Percentiles rank a stretch among this genome's conserved stretches.
Evolutionary conservation across 2,113 vertebrate genomes (phyloP).

Genomic region (Oreochromis spilurus): DNA sequence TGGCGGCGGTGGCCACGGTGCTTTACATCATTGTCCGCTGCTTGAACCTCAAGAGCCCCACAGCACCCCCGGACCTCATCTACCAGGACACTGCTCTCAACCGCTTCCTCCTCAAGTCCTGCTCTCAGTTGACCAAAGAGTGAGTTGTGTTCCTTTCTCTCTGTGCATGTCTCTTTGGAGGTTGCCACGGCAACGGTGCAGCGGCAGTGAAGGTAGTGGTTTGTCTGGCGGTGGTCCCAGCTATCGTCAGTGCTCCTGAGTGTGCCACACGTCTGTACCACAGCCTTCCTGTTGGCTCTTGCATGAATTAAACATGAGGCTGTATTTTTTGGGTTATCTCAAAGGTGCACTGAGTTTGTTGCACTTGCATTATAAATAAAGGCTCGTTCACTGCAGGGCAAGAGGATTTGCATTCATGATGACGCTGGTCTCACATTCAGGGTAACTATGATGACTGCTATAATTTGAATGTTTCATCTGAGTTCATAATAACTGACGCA

Average conservation of each 20-base stretch:
- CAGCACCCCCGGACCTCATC: conserved; percentile 86
- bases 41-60: conserved; percentile 95
- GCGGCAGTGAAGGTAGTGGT: background rate
- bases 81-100: conserved; percentile 90
- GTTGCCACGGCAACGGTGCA: conserved; percentile 10
- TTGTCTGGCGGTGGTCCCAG: conserved; percentile 4
- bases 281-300: background rate
- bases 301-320: background rate
- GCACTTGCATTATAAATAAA: background rate
- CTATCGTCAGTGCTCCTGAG: conserved; percentile 15
- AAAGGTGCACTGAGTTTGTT: background rate
- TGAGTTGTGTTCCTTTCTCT: conserved; percentile 70
- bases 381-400: background rate
- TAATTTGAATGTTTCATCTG: background rate
- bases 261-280: background rate
- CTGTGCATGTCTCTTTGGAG: background rate
- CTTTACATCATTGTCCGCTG: conserved; percentile 93
- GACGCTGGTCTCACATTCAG: background rate
- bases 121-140: conserved; percentile 96
- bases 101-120: conserved; percentile 91
- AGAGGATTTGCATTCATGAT: background rate
- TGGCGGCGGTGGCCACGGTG: conserved; percentile 91
- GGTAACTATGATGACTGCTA: background rate
- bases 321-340: background rate
- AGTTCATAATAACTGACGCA: background rate